Conservation (phyloP, 2,888 invertebrate genomes). For the Heterodera filipjevi region DNA sequence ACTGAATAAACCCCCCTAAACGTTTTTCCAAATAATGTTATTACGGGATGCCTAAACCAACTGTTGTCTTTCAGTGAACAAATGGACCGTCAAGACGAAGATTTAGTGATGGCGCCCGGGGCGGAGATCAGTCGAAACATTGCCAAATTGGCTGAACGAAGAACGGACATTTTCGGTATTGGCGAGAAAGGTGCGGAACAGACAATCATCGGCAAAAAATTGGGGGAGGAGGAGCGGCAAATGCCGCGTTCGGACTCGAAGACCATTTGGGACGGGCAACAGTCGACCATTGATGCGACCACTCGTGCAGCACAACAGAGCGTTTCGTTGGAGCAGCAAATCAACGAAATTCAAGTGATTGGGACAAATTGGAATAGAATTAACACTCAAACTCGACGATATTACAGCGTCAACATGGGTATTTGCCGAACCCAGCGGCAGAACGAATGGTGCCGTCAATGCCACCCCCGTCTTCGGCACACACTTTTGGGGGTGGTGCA, state of each 20-base stretch:
- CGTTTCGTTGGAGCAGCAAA: conserved; percentile 51
- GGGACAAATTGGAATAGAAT: not conserved
- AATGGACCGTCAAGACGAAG: conserved; percentile 84
- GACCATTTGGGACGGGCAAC: conserved; percentile 97
- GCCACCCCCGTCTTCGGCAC: conserved; percentile 24
- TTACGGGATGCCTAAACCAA: too few species aligned
- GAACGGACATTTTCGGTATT: conserved; percentile 99
- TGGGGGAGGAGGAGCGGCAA: conserved; percentile 66
- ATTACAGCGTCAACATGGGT: conserved; percentile 50
- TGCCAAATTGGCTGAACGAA: conserved; percentile 92
- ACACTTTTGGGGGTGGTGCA: not conserved
- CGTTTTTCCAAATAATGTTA: too few species aligned
- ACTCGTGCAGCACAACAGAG: conserved; percentile 53
- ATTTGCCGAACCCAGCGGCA: conserved; percentile 73
- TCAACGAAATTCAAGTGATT: conserved; percentile 49
- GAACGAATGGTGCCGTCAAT: conserved; percentile 34
- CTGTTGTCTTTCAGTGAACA: conserved; percentile 64
- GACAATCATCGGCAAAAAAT: conserved; percentile 97
- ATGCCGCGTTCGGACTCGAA: conserved; percentile 41
- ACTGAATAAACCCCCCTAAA: too few species aligned
- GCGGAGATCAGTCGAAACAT: conserved; percentile 93
- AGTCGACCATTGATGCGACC: conserved; percentile 82
- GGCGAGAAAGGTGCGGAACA: conserved; percentile 82
- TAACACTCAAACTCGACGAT: too few species aligned
- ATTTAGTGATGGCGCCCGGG: conserved; percentile 79